Conservation (phyloP, 2,797 vertebrate genomes). For the Remorina albescens region DNA sequence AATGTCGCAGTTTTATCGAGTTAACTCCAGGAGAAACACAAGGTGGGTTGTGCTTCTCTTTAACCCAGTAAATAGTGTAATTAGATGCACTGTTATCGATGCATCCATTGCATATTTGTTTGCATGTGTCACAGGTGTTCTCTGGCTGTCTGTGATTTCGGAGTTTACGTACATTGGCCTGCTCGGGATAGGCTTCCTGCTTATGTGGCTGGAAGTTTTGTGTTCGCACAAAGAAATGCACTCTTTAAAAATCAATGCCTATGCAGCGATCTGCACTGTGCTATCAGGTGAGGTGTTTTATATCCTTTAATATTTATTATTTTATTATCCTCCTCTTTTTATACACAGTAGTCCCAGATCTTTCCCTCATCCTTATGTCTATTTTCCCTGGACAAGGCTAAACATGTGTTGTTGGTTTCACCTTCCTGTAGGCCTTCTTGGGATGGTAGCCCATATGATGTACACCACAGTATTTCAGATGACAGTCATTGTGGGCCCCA, state of each 20-base stretch:
- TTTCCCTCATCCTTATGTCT: too few species aligned
- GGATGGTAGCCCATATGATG: conserved; percentile 91
- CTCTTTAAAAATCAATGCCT: conserved; percentile 89
- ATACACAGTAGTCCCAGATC: not conserved
- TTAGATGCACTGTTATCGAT: not conserved
- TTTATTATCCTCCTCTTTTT: not conserved
- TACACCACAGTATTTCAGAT: conserved; percentile 89
- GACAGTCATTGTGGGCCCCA: conserved; percentile 88
- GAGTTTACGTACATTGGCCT: conserved; percentile 90
- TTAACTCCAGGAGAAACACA: conserved; percentile 89
- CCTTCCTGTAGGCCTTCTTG: conserved; percentile 80
- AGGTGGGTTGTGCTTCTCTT: conserved; percentile 71
- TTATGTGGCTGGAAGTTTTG: conserved; percentile 89
- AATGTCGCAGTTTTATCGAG: conserved; percentile 88
- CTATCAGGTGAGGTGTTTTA: conserved; percentile 82
- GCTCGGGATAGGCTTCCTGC: conserved; percentile 88
- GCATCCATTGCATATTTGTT: not conserved
- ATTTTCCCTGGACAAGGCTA: not conserved
- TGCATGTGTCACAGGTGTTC: conserved; percentile 78
- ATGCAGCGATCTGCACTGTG: conserved; percentile 88
- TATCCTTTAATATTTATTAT: not conserved
- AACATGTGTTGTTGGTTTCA: conserved; percentile 1
- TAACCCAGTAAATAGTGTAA: not conserved
- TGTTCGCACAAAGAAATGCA: conserved; percentile 87
- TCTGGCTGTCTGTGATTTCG: conserved; percentile 85